phyloP scores from a whole-genome alignment of 2,113 vertebrate species.

The Ranitomeya variabilis region DNA sequence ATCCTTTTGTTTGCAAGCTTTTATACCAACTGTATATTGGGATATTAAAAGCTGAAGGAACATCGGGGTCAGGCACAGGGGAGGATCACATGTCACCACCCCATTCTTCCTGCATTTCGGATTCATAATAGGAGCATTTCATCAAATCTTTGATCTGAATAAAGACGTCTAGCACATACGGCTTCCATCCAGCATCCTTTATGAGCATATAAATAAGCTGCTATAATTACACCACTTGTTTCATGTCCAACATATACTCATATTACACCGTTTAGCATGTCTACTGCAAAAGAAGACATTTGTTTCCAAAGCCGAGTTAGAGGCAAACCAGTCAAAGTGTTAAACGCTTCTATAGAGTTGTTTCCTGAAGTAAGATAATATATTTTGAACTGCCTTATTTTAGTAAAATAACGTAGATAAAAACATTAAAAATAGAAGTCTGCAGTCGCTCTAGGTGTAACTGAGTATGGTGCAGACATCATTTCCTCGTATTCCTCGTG shows the following conservation, averaged over 20 bases:
- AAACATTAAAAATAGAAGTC: too few relatives aligned
- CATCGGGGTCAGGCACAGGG: constrained; percentile 62
- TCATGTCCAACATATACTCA: constrained; percentile 60
- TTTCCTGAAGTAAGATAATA: not conserved
- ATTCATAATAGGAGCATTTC: constrained; percentile 82
- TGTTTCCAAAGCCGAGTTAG: not conserved
- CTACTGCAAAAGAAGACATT: constrained; percentile 39
- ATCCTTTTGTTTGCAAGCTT: constrained; percentile 60
- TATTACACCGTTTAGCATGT: constrained; percentile 65
- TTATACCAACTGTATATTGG: constrained; percentile 66
- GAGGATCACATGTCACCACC: constrained; percentile 77
- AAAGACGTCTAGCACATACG: constrained; percentile 61
- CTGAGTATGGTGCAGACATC: too few relatives aligned
- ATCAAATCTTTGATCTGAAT: constrained; percentile 78
- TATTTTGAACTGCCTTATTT: not conserved
- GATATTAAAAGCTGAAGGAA: constrained; percentile 81
- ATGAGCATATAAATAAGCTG: constrained; percentile 51
- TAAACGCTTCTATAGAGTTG: not conserved
- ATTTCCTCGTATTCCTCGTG: too few relatives aligned
- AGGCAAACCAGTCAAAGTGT: not conserved
- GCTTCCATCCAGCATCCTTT: constrained; percentile 65
- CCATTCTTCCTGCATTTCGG: constrained; percentile 68
- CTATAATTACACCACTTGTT: constrained; percentile 61
- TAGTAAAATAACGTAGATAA: not conserved
- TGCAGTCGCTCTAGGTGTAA: too few relatives aligned